These are phyloP conservation scores for Anguilla marmorata DNA, from an alignment of 2,797 vertebrate species.

Conservation along the genomic window DNA sequence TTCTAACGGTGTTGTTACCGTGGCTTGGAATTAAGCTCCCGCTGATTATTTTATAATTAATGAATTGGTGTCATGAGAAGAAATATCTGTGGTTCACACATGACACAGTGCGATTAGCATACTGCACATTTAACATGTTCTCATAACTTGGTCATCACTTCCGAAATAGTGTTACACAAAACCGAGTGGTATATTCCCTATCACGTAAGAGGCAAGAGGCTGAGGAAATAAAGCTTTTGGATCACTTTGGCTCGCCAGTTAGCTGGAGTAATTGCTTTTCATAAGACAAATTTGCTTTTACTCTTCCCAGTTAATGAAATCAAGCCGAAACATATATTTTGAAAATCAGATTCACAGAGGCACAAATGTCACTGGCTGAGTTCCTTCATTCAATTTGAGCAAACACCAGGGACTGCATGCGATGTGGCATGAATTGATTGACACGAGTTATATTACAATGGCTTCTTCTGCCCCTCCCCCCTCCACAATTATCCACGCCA, in stretches of 20 bases:
- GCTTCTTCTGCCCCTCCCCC: conserved; percentile 54
- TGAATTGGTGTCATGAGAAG: background rate
- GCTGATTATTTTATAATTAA: background rate
- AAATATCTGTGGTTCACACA: background rate
- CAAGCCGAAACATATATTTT: conserved; percentile 80
- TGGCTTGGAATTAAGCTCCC: background rate
- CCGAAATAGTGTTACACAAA: conserved; percentile 81
- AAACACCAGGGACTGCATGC: conserved; percentile 67
- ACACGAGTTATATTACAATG: conserved; percentile 72
- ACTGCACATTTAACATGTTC: background rate
- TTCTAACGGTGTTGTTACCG: background rate
- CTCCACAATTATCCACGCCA: conserved; percentile 63
- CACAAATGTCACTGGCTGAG: conserved; percentile 78
- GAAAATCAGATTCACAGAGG: conserved; percentile 78
- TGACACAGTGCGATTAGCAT: background rate
- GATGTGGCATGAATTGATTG: conserved; percentile 64
- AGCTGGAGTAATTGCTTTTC: conserved; percentile 85
- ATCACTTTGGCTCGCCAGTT: conserved; percentile 81
- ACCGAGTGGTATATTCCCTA: conserved; percentile 76
- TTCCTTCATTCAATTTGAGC: conserved; percentile 69
- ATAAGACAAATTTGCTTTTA: conserved; percentile 86
- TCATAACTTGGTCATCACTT: conserved; percentile 47
- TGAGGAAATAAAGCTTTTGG: conserved; percentile 70
- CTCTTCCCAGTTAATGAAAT: conserved; percentile 78
- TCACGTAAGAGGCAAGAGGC: conserved; percentile 70